Evolutionary conservation across 2,888 invertebrate species (phyloP).

Genomic region (Callimorpha dominula): DNA sequence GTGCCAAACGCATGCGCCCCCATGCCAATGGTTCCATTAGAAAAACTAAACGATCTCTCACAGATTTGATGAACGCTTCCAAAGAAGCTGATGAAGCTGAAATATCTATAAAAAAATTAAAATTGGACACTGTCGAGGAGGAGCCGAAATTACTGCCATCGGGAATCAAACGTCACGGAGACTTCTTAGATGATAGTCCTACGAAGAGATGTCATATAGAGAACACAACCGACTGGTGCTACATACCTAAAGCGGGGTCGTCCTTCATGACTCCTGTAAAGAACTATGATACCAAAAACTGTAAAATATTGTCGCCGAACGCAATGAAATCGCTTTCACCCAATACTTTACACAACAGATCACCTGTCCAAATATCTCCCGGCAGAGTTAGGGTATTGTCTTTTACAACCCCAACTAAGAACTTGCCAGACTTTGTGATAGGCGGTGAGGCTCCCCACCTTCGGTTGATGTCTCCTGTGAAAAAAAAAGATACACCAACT

Average conservation of each 20-base stretch:
- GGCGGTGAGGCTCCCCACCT: conserved; percentile 93
- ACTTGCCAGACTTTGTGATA: conserved; percentile 92
- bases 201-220: conserved; percentile 48
- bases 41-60: conserved; percentile 77
- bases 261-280: conserved; percentile 76
- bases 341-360: conserved; percentile 42
- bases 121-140: conserved; percentile 53
- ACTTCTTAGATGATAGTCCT: conserved; percentile 56
- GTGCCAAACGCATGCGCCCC: conserved; percentile 51
- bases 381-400: conserved; percentile 60
- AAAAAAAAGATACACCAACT: conserved; percentile 87
- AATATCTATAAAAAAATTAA: conserved; percentile 59
- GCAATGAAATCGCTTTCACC: conserved; percentile 61
- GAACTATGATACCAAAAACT: conserved; percentile 62
- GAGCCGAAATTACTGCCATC: conserved; percentile 53
- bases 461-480: conserved; percentile 89
- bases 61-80: conserved; percentile 72
- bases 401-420: conserved; percentile 88
- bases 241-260: conserved; percentile 63
- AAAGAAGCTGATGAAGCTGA: conserved; percentile 61
- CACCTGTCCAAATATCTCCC: conserved; percentile 61
- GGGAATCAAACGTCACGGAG: conserved; percentile 68
- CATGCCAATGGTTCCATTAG: conserved; percentile 42
- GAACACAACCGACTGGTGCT: conserved; percentile 59
- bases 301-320: conserved; percentile 65